Base-by-base conservation (phyloP, 2,888 invertebrate genomes). In the Poecilus cupreus region DNA sequence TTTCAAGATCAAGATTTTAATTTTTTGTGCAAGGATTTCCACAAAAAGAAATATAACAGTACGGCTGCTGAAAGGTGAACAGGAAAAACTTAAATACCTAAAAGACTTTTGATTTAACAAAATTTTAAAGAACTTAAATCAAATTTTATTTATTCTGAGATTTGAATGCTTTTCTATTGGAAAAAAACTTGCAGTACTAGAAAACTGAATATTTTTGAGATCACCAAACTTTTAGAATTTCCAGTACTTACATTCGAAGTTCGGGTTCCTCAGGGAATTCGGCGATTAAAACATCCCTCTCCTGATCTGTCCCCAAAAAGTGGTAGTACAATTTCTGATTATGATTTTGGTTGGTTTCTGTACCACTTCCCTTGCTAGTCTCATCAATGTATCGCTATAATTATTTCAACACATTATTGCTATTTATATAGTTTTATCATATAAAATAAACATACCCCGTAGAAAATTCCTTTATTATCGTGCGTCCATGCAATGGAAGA, bases 311-410 rank as follows among this genome's bases (percentile, higher is more conserved):
- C 85, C 96, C 96, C 81, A 99, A 89, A 77, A 92, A 90, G 89
- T 99, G 99, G 90, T 97, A 99, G 89, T 94, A 98, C 57, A 99
- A 90, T 88, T 98, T 98, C 89, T 99, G 98, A 89, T 97, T 94
- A 87, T 95, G 92, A 88, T 95, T 96, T 85, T 94, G 93, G 82
- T 94, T 93, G 0, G 97, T 97, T 90, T 98, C 97, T 0, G 97
- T 96, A 0, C 98, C 98, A 90, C 98, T 97, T 1, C 95, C 93
- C 89, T 96, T 95, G 26, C 96, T 96, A 75, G 91, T 91, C 86
- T 95, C 94, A 85, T 89, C 94, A 0, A 96, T 94, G 89, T 96
- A 98, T 37, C 94, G 92, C 96, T 96, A 88, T 72, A 85, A 87
- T 85, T 79, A 83, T n/a, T n/a, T n/a, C 26, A 16, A 70, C n/a